A percentile compares a stretch with the other conserved stretches of the same genome.
These are phyloP conservation scores for Xiphorhynchus elegans DNA, from an alignment of 2,113 vertebrate species.

Conservation along the genomic window DNA sequence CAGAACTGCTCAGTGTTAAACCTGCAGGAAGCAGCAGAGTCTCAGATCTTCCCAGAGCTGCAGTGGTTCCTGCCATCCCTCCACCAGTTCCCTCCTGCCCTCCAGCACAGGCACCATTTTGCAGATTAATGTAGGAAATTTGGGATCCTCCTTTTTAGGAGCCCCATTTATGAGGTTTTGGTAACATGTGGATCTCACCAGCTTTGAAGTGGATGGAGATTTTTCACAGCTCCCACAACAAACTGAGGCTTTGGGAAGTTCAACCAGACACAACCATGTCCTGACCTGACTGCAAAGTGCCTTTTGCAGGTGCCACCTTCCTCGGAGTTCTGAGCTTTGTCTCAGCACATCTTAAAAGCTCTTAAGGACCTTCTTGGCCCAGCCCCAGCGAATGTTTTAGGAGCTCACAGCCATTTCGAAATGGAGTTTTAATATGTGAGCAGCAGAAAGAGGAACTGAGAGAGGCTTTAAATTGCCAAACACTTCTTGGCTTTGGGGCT, in stretches of 20 bases:
- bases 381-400: constrained; percentile 5
- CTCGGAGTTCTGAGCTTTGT: neutral
- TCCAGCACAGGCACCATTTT: rapidly evolving
- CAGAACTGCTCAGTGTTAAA: neutral
- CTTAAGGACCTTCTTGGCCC: constrained; percentile 34
- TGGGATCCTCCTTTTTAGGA: neutral
- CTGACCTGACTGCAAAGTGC: neutral
- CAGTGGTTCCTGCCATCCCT: neutral
- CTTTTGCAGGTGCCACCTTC: neutral
- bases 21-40: neutral
- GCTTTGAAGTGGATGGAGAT: neutral
- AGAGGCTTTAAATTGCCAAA: neutral
- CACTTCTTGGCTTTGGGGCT: neutral
- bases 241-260: neutral
- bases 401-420: constrained; percentile 36
- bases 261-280: neutral
- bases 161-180: neutral
- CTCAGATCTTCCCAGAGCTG: rapidly evolving
- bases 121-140: neutral
- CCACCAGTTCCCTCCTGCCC: rapidly evolving
- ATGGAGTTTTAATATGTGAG: constrained; percentile 6
- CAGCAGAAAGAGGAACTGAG: neutral
- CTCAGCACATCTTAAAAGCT: constrained; percentile 22
- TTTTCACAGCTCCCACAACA: neutral
- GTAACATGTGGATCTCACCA: neutral